A percentile compares a stretch with the other conserved stretches of the same genome.
Conservation (phyloP, 64 coral and sea anemone species). For the Hydrozoanthus tunicans region DNA sequence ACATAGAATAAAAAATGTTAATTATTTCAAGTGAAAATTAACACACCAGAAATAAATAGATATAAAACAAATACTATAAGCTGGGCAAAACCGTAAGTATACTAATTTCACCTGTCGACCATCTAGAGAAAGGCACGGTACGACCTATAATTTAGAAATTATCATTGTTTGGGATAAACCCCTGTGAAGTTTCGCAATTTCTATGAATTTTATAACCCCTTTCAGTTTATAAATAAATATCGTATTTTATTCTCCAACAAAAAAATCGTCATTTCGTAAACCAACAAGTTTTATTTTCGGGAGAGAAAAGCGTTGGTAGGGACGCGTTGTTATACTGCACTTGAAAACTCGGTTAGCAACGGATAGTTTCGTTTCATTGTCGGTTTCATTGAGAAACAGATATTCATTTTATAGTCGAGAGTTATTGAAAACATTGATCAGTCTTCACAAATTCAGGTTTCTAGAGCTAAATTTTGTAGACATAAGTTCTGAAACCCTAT, state of each 20-base stretch:
- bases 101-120: too few relatives aligned
- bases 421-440: background rate
- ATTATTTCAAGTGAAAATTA: background rate
- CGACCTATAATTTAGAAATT: background rate
- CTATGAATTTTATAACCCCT: background rate
- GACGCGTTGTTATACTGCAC: background rate
- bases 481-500: conserved; percentile 6
- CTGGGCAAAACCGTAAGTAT: too few relatives aligned
- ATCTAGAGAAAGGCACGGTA: background rate
- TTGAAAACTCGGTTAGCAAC: conserved; percentile 8
- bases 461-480: background rate
- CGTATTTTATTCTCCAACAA: background rate
- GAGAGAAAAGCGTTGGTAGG: conserved; percentile 9
- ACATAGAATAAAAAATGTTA: background rate
- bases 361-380: background rate
- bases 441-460: background rate
- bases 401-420: background rate
- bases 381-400: conserved; percentile 10
- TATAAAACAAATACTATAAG: too few relatives aligned
- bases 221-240: background rate
- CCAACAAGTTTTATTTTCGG: background rate
- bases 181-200: background rate
- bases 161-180: background rate
- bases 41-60: background rate
- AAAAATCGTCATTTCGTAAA: background rate